Base-by-base conservation (phyloP, 2,113 vertebrate species). In the Dasyurus viverrinus region DNA sequence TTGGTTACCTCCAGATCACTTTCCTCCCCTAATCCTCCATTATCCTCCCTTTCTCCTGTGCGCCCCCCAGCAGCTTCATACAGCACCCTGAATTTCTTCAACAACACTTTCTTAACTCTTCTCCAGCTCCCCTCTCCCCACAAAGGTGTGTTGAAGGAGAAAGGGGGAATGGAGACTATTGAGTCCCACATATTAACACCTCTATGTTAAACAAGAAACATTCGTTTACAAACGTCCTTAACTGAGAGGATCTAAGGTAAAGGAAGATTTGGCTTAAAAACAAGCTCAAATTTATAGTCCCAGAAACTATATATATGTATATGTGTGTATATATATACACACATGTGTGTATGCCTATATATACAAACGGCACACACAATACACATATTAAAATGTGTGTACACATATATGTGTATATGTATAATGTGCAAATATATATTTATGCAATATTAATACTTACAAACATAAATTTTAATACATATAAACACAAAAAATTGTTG, bases 161-260 rank as follows among this genome's bases (percentile, higher is more conserved):
- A 93, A 30, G 55, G 36, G 90, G 60, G 84, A 92, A 46, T 68
- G n/a, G 53, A 54, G 93, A n/a, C 30, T 94, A 57, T 90, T 92
- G 89, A 96, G 57, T 96, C 96, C 97, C 95, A 96, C 76, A 46
- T 90, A 96, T 96, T 92, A 68, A 92, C 90, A 91, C 53, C 89
- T 48, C 48, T 48, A 55, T 90, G 96, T 54, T 48, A 95, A 55
- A 46, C 95, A 93, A 76, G 19, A 95, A 60, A 50, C 76, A 47
- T 92, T 42, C 93, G 22, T n/a, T 96, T 92, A 93, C 93, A 94
- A 97, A 96, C 54, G 92, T 89, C 68, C 90, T 93, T 97, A 23
- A 90, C 91, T 91, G 16, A 95, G 50, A 91, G 89, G 89, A 97
- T 54, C 94, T 97, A 93, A 96, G 54, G 93, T 91, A 94, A 97